Percentiles rank a stretch among this genome's conserved stretches.
phyloP scores from a whole-genome alignment of 1,140 invertebrate species.

The Branchinecta lynchi region DNA sequence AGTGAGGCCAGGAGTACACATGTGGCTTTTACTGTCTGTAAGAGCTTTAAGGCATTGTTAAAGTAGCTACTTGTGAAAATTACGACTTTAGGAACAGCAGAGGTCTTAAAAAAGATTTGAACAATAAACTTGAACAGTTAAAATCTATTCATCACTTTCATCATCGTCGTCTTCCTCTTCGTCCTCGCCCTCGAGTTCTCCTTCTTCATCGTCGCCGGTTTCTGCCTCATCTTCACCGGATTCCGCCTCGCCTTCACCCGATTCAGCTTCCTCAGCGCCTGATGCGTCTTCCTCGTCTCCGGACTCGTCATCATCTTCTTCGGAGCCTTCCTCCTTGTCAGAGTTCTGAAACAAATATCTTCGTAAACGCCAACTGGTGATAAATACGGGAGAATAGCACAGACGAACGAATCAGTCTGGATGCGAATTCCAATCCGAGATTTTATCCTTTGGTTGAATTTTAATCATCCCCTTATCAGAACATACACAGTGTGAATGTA shows the following conservation, averaged over 20 bases:
- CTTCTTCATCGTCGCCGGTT: neutral
- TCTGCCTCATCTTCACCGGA: slow-evolving; percentile 11
- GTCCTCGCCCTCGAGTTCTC: neutral
- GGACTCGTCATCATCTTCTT: slow-evolving; percentile 10
- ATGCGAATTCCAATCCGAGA: no score
- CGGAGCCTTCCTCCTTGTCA: neutral
- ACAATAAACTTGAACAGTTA: neutral
- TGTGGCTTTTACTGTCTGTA: no score
- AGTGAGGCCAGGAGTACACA: no score
- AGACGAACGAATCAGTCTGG: no score
- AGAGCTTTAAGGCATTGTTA: no score
- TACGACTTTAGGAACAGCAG: no score
- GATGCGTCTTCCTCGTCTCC: neutral
- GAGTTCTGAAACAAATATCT: neutral
- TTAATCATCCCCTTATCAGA: no score
- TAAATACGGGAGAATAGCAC: no score
- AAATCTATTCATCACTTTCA: neutral
- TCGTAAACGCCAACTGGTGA: no score
- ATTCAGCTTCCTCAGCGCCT: neutral
- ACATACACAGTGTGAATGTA: no score
- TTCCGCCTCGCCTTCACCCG: neutral
- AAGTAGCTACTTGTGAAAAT: no score
- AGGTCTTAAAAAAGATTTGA: slow-evolving; percentile 5
- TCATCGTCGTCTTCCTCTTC: neutral
- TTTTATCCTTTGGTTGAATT: no score